Conservation (phyloP, 2,888 invertebrate genomes). For the Ptilodon capucinus region DNA sequence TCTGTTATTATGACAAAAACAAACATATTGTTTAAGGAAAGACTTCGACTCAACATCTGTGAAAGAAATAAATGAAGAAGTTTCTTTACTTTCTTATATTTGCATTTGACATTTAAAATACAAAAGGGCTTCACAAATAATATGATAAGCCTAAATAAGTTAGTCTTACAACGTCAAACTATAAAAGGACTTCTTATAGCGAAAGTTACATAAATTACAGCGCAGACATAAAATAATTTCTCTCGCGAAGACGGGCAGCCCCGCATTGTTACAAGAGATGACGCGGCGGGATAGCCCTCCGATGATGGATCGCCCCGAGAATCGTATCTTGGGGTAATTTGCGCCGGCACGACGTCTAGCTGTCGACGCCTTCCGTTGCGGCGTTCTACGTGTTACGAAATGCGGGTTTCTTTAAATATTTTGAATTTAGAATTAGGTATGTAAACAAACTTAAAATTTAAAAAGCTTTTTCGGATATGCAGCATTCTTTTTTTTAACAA, state of each 20-base stretch:
- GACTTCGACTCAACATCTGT: too few relatives aligned
- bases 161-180: neutral
- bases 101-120: neutral
- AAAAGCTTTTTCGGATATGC: neutral
- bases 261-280: conserved; percentile 28
- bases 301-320: conserved; percentile 39
- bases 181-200: neutral
- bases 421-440: neutral
- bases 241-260: conserved; percentile 15
- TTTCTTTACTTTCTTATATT: neutral
- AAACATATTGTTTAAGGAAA: too few relatives aligned
- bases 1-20: too few relatives aligned
- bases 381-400: conserved; percentile 22
- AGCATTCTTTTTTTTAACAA: too few relatives aligned
- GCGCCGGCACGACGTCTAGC: conserved; percentile 26
- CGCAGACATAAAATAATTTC: conserved; percentile 22
- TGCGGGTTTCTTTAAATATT: conserved; percentile 4
- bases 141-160: neutral
- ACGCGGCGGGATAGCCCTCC: conserved; percentile 28
- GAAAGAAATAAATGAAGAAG: too few relatives aligned
- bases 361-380: conserved; percentile 29
- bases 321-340: conserved; percentile 39
- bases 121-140: neutral
- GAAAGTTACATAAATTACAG: conserved; percentile 9
- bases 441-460: neutral